Conservation (phyloP, 2,888 invertebrate species). For the Autographa pulchrina region DNA sequence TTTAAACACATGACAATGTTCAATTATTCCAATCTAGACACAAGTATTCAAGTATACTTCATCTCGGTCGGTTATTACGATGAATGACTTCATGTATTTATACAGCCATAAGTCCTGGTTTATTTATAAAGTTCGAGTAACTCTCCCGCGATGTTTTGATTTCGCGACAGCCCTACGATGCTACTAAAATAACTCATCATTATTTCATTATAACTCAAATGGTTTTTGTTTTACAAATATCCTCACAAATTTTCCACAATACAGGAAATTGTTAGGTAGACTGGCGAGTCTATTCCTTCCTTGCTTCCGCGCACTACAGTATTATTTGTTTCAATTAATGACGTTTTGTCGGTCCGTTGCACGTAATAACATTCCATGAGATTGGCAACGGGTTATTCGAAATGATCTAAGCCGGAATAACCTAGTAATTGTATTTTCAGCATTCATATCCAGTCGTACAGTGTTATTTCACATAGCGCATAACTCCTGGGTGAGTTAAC, state of each 20-base stretch:
- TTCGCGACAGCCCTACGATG: slow-evolving; percentile 69
- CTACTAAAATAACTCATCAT: slow-evolving; percentile 41
- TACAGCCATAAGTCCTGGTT: slow-evolving; percentile 60
- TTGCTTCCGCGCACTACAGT: slow-evolving; percentile 15
- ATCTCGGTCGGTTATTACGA: slow-evolving; percentile 61
- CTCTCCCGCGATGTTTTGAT: slow-evolving; percentile 81
- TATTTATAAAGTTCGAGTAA: slow-evolving; percentile 73
- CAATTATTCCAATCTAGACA: slow-evolving; percentile 49
- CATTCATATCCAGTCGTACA: slow-evolving; percentile 12
- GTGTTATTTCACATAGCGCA: slow-evolving; percentile 39
- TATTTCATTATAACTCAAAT: slow-evolving; percentile 28
- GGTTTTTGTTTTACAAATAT: slow-evolving; percentile 37
- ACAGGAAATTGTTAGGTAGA: slow-evolving; percentile 40
- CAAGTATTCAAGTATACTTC: slow-evolving; percentile 42
- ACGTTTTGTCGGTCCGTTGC: slow-evolving; percentile 15
- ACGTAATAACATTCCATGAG: slow-evolving; percentile 24
- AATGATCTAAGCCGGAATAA: slow-evolving; percentile 23
- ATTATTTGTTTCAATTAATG: slow-evolving; percentile 33
- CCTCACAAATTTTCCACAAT: slow-evolving; percentile 17
- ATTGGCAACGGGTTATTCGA: slow-evolving; percentile 21
- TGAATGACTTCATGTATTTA: slow-evolving; percentile 71
- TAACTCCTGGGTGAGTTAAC: slow-evolving; percentile 39
- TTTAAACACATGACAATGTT: slow-evolving; percentile 28
- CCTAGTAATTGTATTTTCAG: slow-evolving; percentile 28
- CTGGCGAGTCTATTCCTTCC: slow-evolving; percentile 21